Conservation (phyloP, 2,113 vertebrate species). For the Larimichthys polyactis region DNA sequence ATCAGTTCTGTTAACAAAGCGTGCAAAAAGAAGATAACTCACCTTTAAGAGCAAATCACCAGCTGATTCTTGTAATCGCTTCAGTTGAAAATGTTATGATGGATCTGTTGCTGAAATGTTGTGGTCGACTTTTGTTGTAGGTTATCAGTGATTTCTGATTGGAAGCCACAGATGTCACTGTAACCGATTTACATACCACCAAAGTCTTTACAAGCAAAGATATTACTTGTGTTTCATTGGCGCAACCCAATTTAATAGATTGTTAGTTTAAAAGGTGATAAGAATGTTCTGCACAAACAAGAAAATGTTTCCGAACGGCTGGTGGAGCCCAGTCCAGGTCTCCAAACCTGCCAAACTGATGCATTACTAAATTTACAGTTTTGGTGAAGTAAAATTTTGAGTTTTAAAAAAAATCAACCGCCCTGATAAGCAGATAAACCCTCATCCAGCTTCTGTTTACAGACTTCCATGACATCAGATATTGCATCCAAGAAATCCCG, state of each 20-base stretch:
- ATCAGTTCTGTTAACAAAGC: background rate
- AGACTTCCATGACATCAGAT: slow-evolving; percentile 6
- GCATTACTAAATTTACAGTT: background rate
- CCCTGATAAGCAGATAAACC: background rate
- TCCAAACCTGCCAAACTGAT: background rate
- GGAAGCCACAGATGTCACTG: background rate
- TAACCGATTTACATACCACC: background rate
- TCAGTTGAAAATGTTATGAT: background rate
- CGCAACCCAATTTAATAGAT: background rate
- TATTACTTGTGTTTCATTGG: background rate
- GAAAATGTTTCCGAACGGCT: background rate
- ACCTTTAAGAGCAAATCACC: background rate
- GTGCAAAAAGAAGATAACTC: background rate
- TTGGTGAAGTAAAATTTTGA: background rate
- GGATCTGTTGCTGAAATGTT: too few species aligned
- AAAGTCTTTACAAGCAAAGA: background rate
- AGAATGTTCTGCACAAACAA: background rate
- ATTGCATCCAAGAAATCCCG: background rate
- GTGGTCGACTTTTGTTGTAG: background rate
- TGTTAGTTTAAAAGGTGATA: too few species aligned
- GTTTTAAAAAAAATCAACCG: background rate
- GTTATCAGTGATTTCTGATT: background rate
- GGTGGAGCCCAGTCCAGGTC: background rate
- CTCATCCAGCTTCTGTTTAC: background rate
- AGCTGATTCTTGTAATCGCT: background rate